Conservation (phyloP, 2,113 vertebrate species). For the Macquaria ambigua region DNA sequence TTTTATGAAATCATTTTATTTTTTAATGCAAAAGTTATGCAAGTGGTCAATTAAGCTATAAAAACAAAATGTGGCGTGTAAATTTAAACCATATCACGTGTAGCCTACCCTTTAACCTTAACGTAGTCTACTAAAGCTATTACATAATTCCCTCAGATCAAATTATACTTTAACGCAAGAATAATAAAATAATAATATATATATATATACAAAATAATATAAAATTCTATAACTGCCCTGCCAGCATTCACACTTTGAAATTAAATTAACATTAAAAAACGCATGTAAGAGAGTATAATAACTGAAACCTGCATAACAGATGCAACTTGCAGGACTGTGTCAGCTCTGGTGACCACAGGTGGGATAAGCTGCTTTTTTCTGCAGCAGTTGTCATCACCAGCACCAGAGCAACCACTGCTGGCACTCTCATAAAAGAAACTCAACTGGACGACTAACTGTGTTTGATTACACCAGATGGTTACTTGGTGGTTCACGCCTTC, state of each 20-base stretch:
- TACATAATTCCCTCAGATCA: background rate
- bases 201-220: too few species aligned
- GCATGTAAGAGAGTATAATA: background rate
- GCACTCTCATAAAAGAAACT: slow-evolving; percentile 71
- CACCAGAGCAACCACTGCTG: slow-evolving; percentile 72
- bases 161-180: background rate
- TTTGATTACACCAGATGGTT: slow-evolving; percentile 69
- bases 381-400: slow-evolving; percentile 39
- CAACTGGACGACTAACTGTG: slow-evolving; percentile 41
- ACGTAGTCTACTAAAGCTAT: background rate
- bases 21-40: too few species aligned
- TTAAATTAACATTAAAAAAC: too few species aligned
- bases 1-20: too few species aligned
- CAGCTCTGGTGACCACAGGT: background rate
- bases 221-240: background rate
- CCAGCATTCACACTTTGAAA: background rate
- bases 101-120: too few species aligned
- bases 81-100: background rate
- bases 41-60: too few species aligned
- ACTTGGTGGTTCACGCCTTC: slow-evolving; percentile 57
- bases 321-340: background rate
- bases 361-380: background rate
- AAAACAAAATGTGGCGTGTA: background rate
- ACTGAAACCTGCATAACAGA: background rate
- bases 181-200: too few species aligned